Percentiles rank a stretch among this genome's conserved stretches.
These are phyloP conservation scores for Leucania comma DNA, from an alignment of 2,888 invertebrate species.

Conservation along the genomic window DNA sequence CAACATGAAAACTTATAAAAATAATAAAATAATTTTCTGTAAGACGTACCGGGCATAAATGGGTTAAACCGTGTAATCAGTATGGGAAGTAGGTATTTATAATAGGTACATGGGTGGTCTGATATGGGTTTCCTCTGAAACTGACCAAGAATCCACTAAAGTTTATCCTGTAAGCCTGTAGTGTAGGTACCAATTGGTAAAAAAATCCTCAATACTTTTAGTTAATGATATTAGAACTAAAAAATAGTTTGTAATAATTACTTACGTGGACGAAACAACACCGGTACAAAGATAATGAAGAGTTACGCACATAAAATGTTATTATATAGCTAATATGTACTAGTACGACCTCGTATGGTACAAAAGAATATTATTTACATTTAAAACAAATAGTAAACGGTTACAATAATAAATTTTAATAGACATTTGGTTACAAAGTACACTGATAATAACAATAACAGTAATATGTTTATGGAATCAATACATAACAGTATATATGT, in stretches of 20 bases:
- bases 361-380: constrained; percentile 66
- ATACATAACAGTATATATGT: constrained; percentile 14
- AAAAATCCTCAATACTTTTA: background rate
- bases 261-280: constrained; percentile 38
- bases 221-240: background rate
- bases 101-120: background rate
- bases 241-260: background rate
- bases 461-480: constrained; percentile 11
- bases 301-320: constrained; percentile 10
- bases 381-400: constrained; percentile 39
- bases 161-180: background rate
- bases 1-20: too few species aligned
- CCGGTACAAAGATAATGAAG: constrained; percentile 28
- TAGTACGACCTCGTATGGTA: constrained; percentile 52
- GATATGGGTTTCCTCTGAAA: background rate
- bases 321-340: constrained; percentile 45
- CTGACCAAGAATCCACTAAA: too few species aligned
- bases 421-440: constrained; percentile 16
- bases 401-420: constrained; percentile 17
- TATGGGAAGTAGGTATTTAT: background rate
- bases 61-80: background rate
- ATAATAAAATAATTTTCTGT: too few species aligned
- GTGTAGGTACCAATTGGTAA: background rate
- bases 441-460: constrained; percentile 44
- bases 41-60: too few species aligned